Evolutionary conservation across 2,888 invertebrate species (phyloP).

Genomic region (Labia minor): DNA sequence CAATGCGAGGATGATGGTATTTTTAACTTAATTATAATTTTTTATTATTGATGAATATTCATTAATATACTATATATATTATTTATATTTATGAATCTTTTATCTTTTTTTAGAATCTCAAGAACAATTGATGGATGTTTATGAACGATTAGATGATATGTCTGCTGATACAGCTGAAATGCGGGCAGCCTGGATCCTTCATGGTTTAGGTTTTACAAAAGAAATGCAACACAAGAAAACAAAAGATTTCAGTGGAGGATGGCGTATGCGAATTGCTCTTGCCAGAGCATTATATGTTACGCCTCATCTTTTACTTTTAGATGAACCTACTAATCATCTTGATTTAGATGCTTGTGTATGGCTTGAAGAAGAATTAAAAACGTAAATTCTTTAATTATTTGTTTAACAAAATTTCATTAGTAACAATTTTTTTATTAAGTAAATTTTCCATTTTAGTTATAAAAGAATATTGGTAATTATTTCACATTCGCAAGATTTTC

Average conservation of each 20-base stretch:
- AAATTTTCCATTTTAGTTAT: slow-evolving; percentile 56
- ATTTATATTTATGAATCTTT: background rate
- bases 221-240: slow-evolving; percentile 52
- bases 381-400: slow-evolving; percentile 47
- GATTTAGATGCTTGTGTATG: slow-evolving; percentile 96
- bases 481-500: slow-evolving; percentile 98
- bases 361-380: slow-evolving; percentile 95
- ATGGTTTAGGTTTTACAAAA: slow-evolving; percentile 87
- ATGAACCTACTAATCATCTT: slow-evolving; percentile 96
- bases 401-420: no score
- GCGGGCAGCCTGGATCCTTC: slow-evolving; percentile 85
- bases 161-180: slow-evolving; percentile 91
- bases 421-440: background rate
- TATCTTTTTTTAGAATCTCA: slow-evolving; percentile 84
- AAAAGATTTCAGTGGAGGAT: slow-evolving; percentile 84
- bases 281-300: slow-evolving; percentile 94
- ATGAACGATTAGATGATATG: slow-evolving; percentile 94
- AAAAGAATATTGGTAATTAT: slow-evolving; percentile 94
- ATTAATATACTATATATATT: background rate
- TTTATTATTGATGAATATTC: background rate
- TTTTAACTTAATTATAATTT: slow-evolving; percentile 21
- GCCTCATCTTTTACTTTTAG: slow-evolving; percentile 90
- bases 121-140: slow-evolving; percentile 94
- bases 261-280: slow-evolving; percentile 98
- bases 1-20: slow-evolving; percentile 74